phyloP scores from a whole-genome alignment of 2,113 vertebrate species.

The Balaenoptera acutorostrata region DNA sequence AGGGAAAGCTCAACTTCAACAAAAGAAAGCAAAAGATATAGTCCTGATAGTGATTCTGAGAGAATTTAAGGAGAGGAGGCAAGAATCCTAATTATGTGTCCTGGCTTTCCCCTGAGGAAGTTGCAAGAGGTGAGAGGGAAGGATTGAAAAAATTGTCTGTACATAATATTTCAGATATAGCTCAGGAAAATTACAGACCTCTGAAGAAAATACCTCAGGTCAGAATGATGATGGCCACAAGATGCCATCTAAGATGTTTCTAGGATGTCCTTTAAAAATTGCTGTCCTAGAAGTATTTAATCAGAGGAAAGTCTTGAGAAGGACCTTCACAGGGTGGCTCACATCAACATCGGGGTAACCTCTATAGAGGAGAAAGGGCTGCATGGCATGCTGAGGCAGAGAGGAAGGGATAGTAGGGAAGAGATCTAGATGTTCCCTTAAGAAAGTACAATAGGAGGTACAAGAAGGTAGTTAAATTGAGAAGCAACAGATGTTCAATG shows the following conservation, averaged over 20 bases:
- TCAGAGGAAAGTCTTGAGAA: not conserved
- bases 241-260: not conserved
- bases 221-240: not conserved
- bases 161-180: not conserved
- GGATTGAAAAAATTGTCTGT: not conserved
- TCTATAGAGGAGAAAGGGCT: not conserved
- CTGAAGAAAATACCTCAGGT: not conserved
- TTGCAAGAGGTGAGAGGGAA: not conserved
- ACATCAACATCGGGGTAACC: rapidly evolving
- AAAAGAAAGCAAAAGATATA: not conserved
- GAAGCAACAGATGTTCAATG: not conserved
- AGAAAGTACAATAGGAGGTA: not conserved
- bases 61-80: not conserved
- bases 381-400: not conserved
- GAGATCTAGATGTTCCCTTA: not conserved
- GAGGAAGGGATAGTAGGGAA: not conserved
- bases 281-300: not conserved
- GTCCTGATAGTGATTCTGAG: not conserved
- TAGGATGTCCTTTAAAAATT: not conserved
- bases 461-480: not conserved
- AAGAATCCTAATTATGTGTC: not conserved
- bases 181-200: not conserved
- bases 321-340: not conserved
- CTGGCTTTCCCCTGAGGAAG: not conserved
- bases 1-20: not conserved